A percentile compares a stretch with the other conserved stretches of the same genome.
phyloP scores from a whole-genome alignment of 2,113 vertebrate species.

The Trochalopteron elliotii region DNA sequence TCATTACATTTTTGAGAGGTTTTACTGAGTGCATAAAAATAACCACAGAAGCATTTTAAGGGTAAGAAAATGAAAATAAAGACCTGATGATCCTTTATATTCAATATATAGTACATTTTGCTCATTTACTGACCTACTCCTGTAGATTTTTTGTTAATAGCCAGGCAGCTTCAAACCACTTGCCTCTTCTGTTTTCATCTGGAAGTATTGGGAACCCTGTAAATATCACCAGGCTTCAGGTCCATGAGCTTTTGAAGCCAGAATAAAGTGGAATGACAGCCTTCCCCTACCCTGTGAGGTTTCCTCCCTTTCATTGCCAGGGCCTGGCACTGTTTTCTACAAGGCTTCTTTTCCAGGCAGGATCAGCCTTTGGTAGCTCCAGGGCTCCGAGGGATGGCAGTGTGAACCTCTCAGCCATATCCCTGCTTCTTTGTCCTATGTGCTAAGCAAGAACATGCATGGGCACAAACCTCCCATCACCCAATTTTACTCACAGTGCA shows the following conservation, averaged over 20 bases:
- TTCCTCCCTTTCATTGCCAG: neutral
- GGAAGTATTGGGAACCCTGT: neutral
- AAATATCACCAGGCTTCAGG: neutral
- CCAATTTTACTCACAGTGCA: neutral
- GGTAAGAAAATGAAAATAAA: slow-evolving; percentile 8
- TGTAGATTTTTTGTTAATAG: neutral
- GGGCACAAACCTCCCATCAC: neutral
- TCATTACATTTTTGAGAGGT: neutral
- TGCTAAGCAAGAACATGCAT: neutral
- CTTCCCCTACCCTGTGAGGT: neutral
- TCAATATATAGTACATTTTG: neutral
- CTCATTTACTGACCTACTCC: neutral
- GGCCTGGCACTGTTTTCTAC: neutral
- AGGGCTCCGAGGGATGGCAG: fast-evolving
- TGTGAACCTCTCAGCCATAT: fast-evolving
- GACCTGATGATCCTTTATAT: neutral
- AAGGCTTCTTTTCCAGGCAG: neutral
- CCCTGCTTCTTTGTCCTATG: neutral
- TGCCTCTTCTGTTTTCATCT: neutral
- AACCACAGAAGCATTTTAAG: neutral
- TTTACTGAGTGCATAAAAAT: neutral
- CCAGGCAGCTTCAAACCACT: neutral
- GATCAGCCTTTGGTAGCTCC: neutral
- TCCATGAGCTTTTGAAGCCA: neutral
- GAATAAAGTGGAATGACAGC: neutral